A percentile compares a stretch with the other conserved stretches of the same genome.
These are phyloP conservation scores for Melanaphis sacchari DNA, from an alignment of 1,140 invertebrate species.

Conservation along the genomic window DNA sequence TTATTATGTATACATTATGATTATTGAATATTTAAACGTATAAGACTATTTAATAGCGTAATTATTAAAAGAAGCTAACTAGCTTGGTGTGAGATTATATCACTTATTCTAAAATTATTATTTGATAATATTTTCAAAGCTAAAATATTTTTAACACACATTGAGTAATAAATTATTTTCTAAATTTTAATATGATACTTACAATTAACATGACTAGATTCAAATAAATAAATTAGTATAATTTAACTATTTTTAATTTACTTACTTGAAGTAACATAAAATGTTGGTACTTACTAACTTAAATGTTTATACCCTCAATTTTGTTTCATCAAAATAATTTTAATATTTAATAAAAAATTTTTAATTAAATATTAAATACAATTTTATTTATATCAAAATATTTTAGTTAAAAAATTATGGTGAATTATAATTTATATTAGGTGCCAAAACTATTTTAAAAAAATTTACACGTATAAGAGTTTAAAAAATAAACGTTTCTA, in stretches of 20 bases:
- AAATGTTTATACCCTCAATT: neutral
- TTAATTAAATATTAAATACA: too few species aligned
- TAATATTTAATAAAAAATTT: too few species aligned
- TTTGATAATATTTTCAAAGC: neutral
- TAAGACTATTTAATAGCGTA: neutral
- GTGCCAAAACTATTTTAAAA: neutral
- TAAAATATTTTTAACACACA: neutral
- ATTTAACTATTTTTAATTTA: too few species aligned
- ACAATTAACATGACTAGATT: neutral
- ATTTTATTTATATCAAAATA: too few species aligned
- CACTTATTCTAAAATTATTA: neutral
- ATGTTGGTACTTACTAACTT: neutral
- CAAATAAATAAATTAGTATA: neutral
- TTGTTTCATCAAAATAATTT: neutral
- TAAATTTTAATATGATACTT: neutral
- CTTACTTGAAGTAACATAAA: too few species aligned
- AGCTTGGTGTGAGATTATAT: neutral
- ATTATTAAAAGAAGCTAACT: neutral
- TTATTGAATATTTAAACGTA: neutral
- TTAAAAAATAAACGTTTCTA: neutral
- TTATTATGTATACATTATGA: neutral
- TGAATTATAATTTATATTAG: neutral
- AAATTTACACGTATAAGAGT: neutral
- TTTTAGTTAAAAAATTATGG: neutral
- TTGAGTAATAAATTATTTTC: neutral